These are phyloP conservation scores for Anthopleura xanthogrammica DNA, from an alignment of 92 coral and sea anemone genomes.

Conservation along the genomic window DNA sequence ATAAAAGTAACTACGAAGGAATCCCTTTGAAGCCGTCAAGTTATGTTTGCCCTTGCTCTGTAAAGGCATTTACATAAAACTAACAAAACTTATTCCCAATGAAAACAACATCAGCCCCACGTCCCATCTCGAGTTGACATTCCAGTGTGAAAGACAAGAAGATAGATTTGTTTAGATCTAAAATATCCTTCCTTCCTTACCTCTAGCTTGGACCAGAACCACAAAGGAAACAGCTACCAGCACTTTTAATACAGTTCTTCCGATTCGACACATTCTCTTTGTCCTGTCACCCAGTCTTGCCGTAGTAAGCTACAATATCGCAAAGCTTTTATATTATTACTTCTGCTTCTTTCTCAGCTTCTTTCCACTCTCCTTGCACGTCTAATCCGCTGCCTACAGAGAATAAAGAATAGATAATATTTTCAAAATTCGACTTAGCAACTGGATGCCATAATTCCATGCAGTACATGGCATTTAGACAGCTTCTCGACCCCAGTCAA, in stretches of 20 bases:
- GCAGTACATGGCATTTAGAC: slow-evolving; percentile 13
- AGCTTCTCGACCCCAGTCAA: slow-evolving; percentile 21
- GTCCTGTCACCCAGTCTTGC: background rate
- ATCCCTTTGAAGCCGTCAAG: slow-evolving; percentile 16
- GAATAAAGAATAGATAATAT: slow-evolving; percentile 6
- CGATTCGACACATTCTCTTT: slow-evolving; percentile 7
- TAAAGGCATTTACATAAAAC: slow-evolving; percentile 21
- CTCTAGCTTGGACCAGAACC: slow-evolving; percentile 13
- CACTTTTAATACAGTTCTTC: background rate
- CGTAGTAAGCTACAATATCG: background rate
- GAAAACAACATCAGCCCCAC: slow-evolving; percentile 20
- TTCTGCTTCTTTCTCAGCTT: slow-evolving; percentile 12
- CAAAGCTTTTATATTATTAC: background rate
- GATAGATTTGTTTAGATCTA: background rate
- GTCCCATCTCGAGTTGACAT: background rate
- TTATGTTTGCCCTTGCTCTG: slow-evolving; percentile 14
- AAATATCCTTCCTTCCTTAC: background rate
- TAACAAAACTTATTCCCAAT: slow-evolving; percentile 26
- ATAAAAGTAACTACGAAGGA: background rate
- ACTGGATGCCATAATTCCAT: background rate
- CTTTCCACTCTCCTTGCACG: background rate
- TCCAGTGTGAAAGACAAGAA: background rate
- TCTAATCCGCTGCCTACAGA: slow-evolving; percentile 32
- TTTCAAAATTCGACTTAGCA: background rate
- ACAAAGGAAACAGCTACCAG: slow-evolving; percentile 1